These are phyloP conservation scores for Rhodeus uyekii DNA, from an alignment of 2,797 vertebrate genomes.

Conservation along the genomic window DNA sequence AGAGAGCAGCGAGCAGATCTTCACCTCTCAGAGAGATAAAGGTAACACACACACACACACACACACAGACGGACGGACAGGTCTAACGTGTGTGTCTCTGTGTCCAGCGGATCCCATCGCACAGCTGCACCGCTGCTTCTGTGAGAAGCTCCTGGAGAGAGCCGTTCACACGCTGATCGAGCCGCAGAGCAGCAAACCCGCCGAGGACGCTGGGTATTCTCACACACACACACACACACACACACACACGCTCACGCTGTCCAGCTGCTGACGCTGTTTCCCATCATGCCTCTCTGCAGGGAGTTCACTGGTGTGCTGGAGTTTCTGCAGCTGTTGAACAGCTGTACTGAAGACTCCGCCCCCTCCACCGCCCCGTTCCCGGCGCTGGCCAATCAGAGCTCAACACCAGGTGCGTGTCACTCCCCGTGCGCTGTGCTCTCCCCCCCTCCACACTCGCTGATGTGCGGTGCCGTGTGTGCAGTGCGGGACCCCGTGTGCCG, in stretches of 20 bases:
- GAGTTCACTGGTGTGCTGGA: conserved; percentile 90
- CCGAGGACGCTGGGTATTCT: conserved; percentile 83
- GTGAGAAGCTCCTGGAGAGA: conserved; percentile 91
- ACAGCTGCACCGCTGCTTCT: conserved; percentile 94
- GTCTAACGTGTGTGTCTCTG: conserved; percentile 1
- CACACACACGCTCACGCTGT: background rate
- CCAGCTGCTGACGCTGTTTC: background rate
- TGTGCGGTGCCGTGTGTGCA: conserved; percentile 53
- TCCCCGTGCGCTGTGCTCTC: background rate
- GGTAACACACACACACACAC: conserved; percentile 69
- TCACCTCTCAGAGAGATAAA: conserved; percentile 87
- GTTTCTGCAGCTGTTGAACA: conserved; percentile 90
- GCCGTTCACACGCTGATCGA: conserved; percentile 91
- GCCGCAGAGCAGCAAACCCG: conserved; percentile 77
- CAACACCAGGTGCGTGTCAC: conserved; percentile 68
- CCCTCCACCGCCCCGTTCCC: conserved; percentile 71
- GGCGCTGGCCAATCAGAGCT: conserved; percentile 72
- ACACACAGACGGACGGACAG: background rate
- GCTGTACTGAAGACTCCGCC: conserved; percentile 87
- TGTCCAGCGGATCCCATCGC: conserved; percentile 88
- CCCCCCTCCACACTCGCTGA: background rate
- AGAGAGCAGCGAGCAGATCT: conserved; percentile 82
- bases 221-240: conserved; percentile 2
- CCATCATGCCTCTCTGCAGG: background rate
- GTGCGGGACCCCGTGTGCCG: conserved; percentile 90